Evolutionary conservation across 2,797 vertebrate genomes (phyloP).

Genomic region (Numenius phaeopus): DNA sequence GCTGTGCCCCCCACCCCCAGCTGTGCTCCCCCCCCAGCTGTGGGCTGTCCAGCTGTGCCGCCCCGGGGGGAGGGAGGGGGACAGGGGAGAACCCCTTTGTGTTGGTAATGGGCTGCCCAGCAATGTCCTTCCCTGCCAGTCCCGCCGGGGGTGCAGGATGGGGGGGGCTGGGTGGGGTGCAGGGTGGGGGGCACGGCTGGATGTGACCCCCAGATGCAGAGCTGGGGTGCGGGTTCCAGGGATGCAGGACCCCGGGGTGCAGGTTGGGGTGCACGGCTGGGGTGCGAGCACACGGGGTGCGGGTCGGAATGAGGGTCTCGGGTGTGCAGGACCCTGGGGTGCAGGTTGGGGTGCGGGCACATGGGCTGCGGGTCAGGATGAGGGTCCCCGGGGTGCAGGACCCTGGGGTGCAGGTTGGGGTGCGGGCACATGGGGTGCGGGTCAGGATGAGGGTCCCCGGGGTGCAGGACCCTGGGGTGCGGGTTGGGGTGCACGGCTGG

Average conservation of each 20-base stretch:
- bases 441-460: not conserved
- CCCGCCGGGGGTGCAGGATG: not conserved
- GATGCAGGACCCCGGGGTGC: too few relatives aligned
- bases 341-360: too few relatives aligned
- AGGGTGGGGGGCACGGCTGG: not conserved
- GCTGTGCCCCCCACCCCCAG: not conserved
- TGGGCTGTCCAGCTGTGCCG: not conserved
- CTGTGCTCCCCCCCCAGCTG: not conserved
- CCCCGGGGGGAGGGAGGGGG: not conserved
- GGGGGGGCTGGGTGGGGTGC: not conserved
- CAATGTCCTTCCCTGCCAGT: not conserved
- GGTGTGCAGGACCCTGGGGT: too few relatives aligned
- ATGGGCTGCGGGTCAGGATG: too few relatives aligned
- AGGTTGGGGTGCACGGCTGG: too few relatives aligned
- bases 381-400: too few relatives aligned
- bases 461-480: not conserved
- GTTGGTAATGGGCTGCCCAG: not conserved
- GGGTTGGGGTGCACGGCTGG: too few relatives aligned
- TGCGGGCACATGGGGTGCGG: too few relatives aligned
- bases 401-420: too few relatives aligned
- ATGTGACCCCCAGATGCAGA: not conserved
- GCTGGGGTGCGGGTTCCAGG: too few relatives aligned
- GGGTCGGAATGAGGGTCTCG: too few relatives aligned
- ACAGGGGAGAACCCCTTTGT: not conserved
- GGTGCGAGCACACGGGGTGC: too few relatives aligned